Percentiles rank a stretch among this genome's conserved stretches.
Conservation (phyloP, 2,797 vertebrate species). For the Oreortyx pictus region DNA sequence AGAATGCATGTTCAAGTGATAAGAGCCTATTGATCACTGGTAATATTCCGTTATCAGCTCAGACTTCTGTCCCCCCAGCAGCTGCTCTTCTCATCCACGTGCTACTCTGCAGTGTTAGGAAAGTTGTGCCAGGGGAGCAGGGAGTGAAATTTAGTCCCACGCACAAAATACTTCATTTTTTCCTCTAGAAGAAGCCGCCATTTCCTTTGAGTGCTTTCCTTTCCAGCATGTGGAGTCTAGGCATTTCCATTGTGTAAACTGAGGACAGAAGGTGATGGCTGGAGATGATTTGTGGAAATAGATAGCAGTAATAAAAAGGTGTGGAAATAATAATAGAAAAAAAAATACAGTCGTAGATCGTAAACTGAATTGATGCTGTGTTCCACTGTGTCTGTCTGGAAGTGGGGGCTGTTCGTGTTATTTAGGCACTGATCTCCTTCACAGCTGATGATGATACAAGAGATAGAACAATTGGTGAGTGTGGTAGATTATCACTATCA, state of each 20-base stretch:
- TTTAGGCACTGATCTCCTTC: background rate
- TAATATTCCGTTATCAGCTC: background rate
- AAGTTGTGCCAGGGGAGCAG: background rate
- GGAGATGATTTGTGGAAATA: background rate
- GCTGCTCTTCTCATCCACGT: background rate
- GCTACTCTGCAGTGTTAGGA: background rate
- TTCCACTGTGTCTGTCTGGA: background rate
- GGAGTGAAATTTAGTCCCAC: background rate
- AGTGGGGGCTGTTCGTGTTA: background rate
- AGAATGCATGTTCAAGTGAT: background rate
- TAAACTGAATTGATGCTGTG: background rate
- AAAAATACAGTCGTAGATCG: background rate
- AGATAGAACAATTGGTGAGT: rapidly evolving
- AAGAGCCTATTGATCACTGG: background rate
- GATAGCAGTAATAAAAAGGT: constrained; percentile 1
- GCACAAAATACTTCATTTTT: background rate
- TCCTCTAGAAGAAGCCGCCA: background rate
- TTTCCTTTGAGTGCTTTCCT: background rate
- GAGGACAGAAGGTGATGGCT: background rate
- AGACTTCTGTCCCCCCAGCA: background rate
- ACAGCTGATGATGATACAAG: background rate
- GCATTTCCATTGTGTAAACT: background rate
- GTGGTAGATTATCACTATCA: background rate
- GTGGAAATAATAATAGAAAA: background rate
- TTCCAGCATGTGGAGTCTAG: background rate